Evolutionary conservation across 2,113 vertebrate genomes (phyloP).

Genomic region (Petrocephalus microphthalmus): DNA sequence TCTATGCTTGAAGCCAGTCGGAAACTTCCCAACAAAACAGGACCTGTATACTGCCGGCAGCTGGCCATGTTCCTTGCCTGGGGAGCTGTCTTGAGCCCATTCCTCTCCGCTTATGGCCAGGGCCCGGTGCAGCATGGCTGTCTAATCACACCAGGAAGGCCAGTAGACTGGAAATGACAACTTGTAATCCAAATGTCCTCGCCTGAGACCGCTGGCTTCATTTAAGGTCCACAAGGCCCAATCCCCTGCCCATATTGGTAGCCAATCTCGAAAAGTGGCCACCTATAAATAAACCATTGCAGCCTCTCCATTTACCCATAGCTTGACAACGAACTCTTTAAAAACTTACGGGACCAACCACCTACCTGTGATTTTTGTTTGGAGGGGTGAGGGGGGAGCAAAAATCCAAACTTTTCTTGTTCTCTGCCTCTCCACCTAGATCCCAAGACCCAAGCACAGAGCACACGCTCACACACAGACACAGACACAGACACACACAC

Average conservation of each 20-base stretch:
- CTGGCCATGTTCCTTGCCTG: neutral
- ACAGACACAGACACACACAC: constrained; percentile 28
- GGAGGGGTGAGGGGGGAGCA: neutral
- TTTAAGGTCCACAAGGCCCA: neutral
- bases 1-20: neutral
- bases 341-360: neutral
- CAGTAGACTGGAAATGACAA: neutral
- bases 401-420: constrained; percentile 30
- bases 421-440: constrained; percentile 9
- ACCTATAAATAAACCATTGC: constrained; percentile 18
- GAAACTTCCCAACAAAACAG: neutral
- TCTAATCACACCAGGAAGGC: neutral
- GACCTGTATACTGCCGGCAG: neutral
- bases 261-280: neutral
- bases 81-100: neutral
- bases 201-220: neutral
- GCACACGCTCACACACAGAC: constrained; percentile 33
- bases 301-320: neutral
- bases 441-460: constrained; percentile 30
- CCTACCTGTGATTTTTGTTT: constrained; percentile 39
- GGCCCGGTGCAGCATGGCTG: neutral
- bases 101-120: neutral
- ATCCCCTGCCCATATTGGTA: too few species aligned
- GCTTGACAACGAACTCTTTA: neutral
- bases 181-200: neutral